Percentiles rank a stretch among this genome's conserved stretches.
These are phyloP conservation scores for Vireo altiloquus DNA, from an alignment of 2,113 vertebrate genomes.

Conservation along the genomic window DNA sequence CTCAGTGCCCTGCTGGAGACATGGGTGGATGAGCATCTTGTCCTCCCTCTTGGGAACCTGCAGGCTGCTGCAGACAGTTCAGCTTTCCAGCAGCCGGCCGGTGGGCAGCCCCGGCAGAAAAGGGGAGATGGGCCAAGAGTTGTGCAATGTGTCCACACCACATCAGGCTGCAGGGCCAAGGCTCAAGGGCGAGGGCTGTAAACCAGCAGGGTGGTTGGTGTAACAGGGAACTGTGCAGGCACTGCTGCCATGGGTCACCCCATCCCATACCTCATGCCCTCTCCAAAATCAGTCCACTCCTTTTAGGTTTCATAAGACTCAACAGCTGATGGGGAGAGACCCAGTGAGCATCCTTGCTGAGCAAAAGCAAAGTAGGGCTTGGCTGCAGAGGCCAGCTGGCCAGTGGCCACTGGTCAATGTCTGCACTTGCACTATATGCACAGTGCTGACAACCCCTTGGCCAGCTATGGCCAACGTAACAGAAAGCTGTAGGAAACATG, in stretches of 20 bases:
- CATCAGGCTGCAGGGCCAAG: not conserved
- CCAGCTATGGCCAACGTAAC: not conserved
- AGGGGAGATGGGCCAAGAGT: not conserved
- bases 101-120: rapidly evolving
- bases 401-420: not conserved
- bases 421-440: not conserved
- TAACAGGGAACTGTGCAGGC: not conserved
- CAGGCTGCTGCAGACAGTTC: not conserved
- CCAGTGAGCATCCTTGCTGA: not conserved
- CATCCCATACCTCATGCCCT: not conserved
- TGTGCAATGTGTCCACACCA: not conserved
- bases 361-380: not conserved
- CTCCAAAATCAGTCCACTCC: not conserved
- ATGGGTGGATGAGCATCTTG: not conserved
- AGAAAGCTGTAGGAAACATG: not conserved
- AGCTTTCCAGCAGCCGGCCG: not conserved
- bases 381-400: not conserved
- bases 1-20: not conserved
- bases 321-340: not conserved
- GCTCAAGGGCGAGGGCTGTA: slow-evolving; percentile 42
- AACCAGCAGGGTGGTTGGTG: not conserved
- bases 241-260: not conserved
- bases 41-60: not conserved
- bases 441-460: not conserved
- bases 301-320: not conserved